phyloP scores from a whole-genome alignment of 2,797 vertebrate genomes.

The Cossypha heuglini region DNA sequence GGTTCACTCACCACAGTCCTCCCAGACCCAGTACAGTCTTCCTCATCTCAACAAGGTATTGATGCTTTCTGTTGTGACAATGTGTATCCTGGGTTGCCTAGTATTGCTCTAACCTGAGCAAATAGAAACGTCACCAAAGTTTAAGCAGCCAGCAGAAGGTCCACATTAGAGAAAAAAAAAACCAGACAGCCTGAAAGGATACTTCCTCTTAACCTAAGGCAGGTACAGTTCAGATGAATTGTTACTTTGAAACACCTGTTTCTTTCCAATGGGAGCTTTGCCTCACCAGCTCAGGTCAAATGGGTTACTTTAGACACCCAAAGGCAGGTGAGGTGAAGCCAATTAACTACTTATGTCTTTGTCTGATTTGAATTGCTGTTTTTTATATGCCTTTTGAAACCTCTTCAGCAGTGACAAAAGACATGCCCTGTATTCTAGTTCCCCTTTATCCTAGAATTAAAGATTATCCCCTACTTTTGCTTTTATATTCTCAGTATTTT shows the following conservation, averaged over 20 bases:
- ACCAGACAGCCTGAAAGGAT: neutral
- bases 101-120: neutral
- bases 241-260: neutral
- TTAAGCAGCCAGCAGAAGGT: neutral
- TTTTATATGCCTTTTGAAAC: neutral
- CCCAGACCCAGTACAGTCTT: neutral
- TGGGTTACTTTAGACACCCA: neutral
- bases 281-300: neutral
- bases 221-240: neutral
- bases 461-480: neutral
- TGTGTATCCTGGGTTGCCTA: neutral
- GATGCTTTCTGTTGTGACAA: neutral
- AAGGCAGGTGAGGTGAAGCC: neutral
- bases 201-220: neutral
- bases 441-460: neutral
- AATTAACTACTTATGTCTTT: neutral
- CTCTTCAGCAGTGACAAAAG: neutral
- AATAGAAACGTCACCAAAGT: neutral
- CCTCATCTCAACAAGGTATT: neutral
- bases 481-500: neutral
- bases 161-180: neutral
- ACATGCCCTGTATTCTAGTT: neutral
- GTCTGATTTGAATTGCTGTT: neutral
- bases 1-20: neutral
- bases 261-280: neutral